phyloP scores from a whole-genome alignment of 2,113 vertebrate species.

The Tympanuchus pallidicinctus region DNA sequence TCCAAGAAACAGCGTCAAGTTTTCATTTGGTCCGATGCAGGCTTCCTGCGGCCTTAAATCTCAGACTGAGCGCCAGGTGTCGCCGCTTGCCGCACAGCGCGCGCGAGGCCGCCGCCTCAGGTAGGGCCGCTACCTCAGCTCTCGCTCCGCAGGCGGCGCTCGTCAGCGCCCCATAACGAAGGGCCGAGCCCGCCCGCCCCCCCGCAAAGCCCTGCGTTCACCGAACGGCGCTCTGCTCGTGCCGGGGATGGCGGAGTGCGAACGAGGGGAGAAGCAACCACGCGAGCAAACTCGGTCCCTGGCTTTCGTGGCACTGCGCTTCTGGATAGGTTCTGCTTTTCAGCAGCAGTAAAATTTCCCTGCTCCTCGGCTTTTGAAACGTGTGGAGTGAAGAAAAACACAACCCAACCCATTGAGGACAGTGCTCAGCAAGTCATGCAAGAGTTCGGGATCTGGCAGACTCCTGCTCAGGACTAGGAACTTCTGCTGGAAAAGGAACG shows the following conservation, averaged over 20 bases:
- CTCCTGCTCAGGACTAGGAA: not conserved
- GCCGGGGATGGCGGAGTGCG: not conserved
- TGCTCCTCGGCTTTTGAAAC: not conserved
- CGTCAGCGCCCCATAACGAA: not conserved
- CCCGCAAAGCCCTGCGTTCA: too few species aligned
- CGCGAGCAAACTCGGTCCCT: too few species aligned
- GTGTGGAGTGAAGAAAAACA: too few species aligned
- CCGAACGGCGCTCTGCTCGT: too few species aligned
- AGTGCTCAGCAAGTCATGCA: not conserved
- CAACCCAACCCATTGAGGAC: not conserved
- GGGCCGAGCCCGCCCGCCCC: rapidly evolving
- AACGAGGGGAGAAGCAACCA: not conserved
- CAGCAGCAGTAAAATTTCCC: not conserved
- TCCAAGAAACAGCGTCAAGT: not conserved
- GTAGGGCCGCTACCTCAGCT: too few species aligned
- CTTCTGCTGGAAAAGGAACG: not conserved
- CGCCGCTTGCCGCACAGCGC: not conserved
- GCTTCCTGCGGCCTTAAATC: conserved; percentile 3
- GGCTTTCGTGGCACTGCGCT: not conserved
- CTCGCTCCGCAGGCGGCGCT: rapidly evolving
- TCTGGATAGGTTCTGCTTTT: not conserved
- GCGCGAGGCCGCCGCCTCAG: not conserved
- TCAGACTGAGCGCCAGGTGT: not conserved
- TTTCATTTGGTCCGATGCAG: not conserved
- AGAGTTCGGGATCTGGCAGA: not conserved